phyloP scores from a whole-genome alignment of 2,113 vertebrate species.

The Saccopteryx bilineata region DNA sequence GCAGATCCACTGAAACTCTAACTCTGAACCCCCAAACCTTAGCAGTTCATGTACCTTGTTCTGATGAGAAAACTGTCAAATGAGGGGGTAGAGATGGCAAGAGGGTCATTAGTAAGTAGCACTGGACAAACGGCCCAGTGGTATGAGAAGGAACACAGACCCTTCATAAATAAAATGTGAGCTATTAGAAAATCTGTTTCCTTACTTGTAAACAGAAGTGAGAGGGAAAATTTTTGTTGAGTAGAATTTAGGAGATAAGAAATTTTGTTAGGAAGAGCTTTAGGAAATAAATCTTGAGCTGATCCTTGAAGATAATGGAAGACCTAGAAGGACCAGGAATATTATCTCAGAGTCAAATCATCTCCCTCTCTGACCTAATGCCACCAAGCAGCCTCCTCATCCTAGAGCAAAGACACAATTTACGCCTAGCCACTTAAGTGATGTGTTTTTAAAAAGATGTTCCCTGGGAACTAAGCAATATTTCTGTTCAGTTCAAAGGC shows the following conservation, averaged over 20 bases:
- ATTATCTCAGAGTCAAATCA: background rate
- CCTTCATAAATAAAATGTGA: background rate
- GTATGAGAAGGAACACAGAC: background rate
- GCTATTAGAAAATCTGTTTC: background rate
- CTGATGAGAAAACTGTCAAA: background rate
- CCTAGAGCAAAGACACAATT: background rate
- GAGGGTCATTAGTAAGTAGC: background rate
- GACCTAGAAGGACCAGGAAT: background rate
- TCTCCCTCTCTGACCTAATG: background rate
- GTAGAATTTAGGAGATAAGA: background rate
- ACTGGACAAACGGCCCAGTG: background rate
- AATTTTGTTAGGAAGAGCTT: background rate
- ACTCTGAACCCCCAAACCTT: background rate
- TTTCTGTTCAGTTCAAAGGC: constrained; percentile 38
- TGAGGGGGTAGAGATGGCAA: background rate
- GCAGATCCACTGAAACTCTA: background rate
- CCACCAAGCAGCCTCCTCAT: background rate
- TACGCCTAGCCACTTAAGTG: background rate
- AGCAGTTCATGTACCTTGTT: background rate
- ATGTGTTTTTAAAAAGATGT: background rate
- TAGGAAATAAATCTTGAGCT: constrained; percentile 14
- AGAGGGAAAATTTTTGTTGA: background rate
- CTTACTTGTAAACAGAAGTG: background rate
- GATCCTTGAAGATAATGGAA: background rate
- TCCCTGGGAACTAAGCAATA: constrained; percentile 32